Evolutionary conservation across 2,888 invertebrate species (phyloP), one percentile per base, ranked within the genome.

Genomic region (Drosophila subsilvestris): DNA sequence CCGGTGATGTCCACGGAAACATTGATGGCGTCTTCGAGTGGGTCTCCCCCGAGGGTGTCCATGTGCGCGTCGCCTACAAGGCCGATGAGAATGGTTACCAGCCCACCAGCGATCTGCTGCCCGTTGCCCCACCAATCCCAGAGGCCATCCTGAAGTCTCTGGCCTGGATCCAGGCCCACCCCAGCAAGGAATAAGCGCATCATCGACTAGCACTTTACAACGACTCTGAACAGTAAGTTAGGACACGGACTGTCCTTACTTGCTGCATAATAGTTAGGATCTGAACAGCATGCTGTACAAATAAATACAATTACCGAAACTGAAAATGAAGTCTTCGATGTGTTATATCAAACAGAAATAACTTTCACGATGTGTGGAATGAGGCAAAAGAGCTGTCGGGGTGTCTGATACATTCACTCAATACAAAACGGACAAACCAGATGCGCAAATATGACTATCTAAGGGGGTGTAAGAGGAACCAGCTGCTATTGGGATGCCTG

Each of bases 31-130:
- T 57, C n/a, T 91, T 70, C 48, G 61, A 61, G 50, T 91, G 85
- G 81, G 48, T 85, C 10, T 83, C 90, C 0, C 91, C 91, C 62
- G 89, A 91, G 62, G 91, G 91, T 10, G 76, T 75, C 27, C 82
- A 81, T 12, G 56, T 91, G 18, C 63, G 77, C 1, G 71, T 91
- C 5, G 45, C 48, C 17, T 91, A 89, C 68, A 73, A 85, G 25
- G 91, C 91, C 68, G 80, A 91, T 69, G 90, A 91, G 73, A 55
- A 90, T 43, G 91, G 91, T 8, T 91, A 83, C 62, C 88, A 90
- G 58, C 86, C 90, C 47, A 27, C 51, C 53, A 75, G 88, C 22
- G 67, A 53, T 7, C 45, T 55, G 27, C 66, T 88, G 63, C 90
- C 88, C 44, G 76, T 75, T 17, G 72, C 80, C 29, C 88, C 86